Conservation (phyloP, 2,113 vertebrate genomes). For the Galeopterus variegatus region DNA sequence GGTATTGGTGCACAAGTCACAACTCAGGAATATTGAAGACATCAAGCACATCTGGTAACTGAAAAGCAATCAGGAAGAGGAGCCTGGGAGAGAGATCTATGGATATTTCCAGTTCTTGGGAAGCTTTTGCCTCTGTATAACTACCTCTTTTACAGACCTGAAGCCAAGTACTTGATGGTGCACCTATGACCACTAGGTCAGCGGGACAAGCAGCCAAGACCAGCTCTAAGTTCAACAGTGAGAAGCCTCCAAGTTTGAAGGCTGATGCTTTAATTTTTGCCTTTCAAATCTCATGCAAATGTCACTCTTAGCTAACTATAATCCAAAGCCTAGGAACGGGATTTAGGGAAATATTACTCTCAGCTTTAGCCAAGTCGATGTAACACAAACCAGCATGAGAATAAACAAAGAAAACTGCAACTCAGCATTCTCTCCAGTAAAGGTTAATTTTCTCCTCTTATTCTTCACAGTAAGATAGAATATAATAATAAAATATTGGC, state of each 20-base stretch:
- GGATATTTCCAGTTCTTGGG: background rate
- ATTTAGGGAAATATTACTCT: background rate
- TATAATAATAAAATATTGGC: background rate
- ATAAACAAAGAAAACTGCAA: background rate
- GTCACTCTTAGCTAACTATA: background rate
- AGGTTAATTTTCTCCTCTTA: conserved; percentile 54
- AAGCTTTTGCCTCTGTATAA: background rate
- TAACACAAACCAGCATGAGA: background rate
- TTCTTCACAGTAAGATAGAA: background rate
- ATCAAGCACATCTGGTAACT: background rate
- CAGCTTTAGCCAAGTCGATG: background rate
- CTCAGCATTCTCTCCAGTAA: background rate
- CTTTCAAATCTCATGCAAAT: background rate
- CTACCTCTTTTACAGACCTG: background rate
- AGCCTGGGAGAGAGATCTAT: background rate
- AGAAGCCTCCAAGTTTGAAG: background rate
- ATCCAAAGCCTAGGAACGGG: background rate
- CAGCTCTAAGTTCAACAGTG: background rate
- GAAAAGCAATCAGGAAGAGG: background rate
- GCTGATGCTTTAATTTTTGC: background rate
- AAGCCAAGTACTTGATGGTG: background rate
- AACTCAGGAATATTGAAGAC: background rate
- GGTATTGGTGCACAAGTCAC: background rate
- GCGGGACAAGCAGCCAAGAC: no score
- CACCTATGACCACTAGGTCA: background rate